phyloP scores from a whole-genome alignment of 2,888 invertebrate species.

The Netelia inedita region DNA sequence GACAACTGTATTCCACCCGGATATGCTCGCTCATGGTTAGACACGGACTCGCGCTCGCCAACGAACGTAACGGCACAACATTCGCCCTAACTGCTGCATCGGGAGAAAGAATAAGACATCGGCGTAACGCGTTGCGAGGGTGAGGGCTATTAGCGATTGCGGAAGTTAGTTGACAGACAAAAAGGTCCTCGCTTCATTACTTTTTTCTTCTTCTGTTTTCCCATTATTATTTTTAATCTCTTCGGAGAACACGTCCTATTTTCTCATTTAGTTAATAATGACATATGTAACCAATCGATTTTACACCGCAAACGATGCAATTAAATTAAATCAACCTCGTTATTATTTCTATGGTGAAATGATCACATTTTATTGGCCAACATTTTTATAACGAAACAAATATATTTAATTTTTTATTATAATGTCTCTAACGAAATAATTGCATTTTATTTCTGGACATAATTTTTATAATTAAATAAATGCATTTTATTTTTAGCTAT shows the following conservation, averaged over 20 bases:
- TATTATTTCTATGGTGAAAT: too few species aligned
- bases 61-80: not conserved
- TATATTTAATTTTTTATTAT: too few species aligned
- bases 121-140: conserved; percentile 19
- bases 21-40: conserved; percentile 13
- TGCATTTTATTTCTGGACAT: too few species aligned
- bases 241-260: not conserved
- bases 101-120: conserved; percentile 19
- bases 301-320: too few species aligned
- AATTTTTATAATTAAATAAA: too few species aligned
- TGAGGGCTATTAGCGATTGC: conserved; percentile 24
- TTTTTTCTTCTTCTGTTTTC: not conserved
- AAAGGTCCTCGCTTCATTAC: not conserved
- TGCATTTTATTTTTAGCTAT: too few species aligned
- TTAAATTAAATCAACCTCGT: too few species aligned
- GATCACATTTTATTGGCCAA: too few species aligned
- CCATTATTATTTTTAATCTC: not conserved
- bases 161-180: conserved; percentile 21
- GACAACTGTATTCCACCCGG: conserved; percentile 10
- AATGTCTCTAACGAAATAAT: too few species aligned
- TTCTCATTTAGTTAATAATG: not conserved
- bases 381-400: too few species aligned
- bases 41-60: not conserved
- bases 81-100: not conserved
- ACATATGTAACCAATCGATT: not conserved